A percentile compares a stretch with the other conserved stretches of the same genome.
Evolutionary conservation across 2,113 vertebrate species (phyloP).

Genomic region (Collichthys lucidus): DNA sequence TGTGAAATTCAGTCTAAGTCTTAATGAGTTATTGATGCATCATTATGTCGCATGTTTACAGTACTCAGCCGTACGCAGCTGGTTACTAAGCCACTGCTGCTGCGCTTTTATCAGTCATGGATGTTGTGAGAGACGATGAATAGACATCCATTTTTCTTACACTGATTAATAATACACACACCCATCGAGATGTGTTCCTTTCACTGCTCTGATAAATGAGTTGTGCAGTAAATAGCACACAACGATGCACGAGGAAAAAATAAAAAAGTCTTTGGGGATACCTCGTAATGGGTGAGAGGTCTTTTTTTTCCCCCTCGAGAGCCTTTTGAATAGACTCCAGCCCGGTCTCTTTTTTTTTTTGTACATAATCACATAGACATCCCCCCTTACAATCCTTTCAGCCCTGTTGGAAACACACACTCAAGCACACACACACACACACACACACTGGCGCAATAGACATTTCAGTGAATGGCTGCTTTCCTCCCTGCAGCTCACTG

Average conservation of each 20-base stretch:
- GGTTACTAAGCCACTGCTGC: slow-evolving; percentile 35
- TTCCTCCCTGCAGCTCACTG: slow-evolving; percentile 18
- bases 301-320: slow-evolving; percentile 63
- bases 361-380: slow-evolving; percentile 53
- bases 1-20: slow-evolving; percentile 45
- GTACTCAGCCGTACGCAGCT: slow-evolving; percentile 46
- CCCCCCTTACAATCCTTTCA: slow-evolving; percentile 47
- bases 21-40: slow-evolving; percentile 53
- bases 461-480: slow-evolving; percentile 36
- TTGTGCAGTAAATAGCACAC: slow-evolving; percentile 48
- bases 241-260: slow-evolving; percentile 10
- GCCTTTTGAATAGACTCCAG: slow-evolving; percentile 68
- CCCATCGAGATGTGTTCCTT: slow-evolving; percentile 50
- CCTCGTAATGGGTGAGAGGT: slow-evolving; percentile 61
- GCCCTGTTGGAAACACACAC: slow-evolving; percentile 19
- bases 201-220: slow-evolving; percentile 57
- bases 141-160: slow-evolving; percentile 38
- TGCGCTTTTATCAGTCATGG: slow-evolving; percentile 52
- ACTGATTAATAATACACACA: slow-evolving; percentile 40
- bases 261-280: slow-evolving; percentile 49
- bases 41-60: slow-evolving; percentile 49
- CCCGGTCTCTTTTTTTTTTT: slow-evolving; percentile 40
- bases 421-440: not conserved
- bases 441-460: not conserved
- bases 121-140: slow-evolving; percentile 52